A percentile compares a stretch with the other conserved stretches of the same genome.
These are phyloP conservation scores for Emydocephalus ijimae DNA, from an alignment of 2,113 vertebrate species.

Conservation along the genomic window DNA sequence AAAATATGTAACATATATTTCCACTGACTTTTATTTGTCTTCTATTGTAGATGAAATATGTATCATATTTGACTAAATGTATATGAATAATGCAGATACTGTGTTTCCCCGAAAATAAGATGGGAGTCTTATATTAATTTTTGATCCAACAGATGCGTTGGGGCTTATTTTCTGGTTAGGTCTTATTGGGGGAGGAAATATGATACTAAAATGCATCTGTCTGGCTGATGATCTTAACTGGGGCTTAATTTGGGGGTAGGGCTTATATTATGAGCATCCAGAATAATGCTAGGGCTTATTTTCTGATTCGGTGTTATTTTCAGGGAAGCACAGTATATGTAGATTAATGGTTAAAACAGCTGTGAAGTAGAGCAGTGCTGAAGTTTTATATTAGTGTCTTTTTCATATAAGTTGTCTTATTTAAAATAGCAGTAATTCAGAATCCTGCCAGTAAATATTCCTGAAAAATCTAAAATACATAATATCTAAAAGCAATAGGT, in stretches of 20 bases:
- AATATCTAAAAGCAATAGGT: neutral
- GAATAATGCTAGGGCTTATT: no score
- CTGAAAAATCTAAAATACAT: neutral
- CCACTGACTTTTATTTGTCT: neutral
- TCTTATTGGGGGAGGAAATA: no score
- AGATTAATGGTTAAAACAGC: neutral
- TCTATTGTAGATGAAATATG: neutral
- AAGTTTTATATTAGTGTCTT: neutral
- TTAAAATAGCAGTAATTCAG: neutral
- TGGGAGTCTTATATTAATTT: no score
- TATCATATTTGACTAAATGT: neutral
- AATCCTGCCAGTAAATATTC: neutral
- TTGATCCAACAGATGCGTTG: no score
- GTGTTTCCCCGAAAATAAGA: no score
- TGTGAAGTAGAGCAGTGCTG: neutral
- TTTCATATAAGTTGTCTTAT: neutral
- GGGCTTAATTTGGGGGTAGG: no score
- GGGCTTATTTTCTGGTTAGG: no score
- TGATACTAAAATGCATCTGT: no score
- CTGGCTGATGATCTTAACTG: no score
- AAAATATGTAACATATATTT: neutral
- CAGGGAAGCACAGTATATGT: neutral
- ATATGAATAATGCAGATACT: neutral
- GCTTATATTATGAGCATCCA: no score
- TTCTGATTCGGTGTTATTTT: no score